Evolutionary conservation across 2,797 vertebrate species (phyloP).

Genomic region (Rhabdophis nuchalis): DNA sequence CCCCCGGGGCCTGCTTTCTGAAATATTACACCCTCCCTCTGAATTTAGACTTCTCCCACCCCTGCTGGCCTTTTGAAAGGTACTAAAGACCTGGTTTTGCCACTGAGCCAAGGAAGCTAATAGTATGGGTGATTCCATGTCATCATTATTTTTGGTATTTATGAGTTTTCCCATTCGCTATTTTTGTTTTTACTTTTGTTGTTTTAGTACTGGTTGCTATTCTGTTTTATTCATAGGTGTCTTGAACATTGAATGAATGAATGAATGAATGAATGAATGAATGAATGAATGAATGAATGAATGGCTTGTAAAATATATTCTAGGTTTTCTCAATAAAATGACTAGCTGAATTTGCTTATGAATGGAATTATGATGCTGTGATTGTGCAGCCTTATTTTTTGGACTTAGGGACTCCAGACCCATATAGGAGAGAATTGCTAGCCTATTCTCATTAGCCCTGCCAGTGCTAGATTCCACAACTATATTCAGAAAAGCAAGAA

Average conservation of each 20-base stretch:
- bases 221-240: not conserved
- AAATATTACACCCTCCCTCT: not conserved
- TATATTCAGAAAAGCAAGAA: not conserved
- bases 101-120: not conserved
- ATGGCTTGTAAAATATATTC: not conserved
- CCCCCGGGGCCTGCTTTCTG: not conserved
- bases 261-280: no score
- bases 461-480: not conserved
- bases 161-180: not conserved
- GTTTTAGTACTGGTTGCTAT: not conserved
- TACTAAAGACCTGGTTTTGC: not conserved
- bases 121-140: not conserved
- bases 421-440: not conserved
- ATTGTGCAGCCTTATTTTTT: not conserved
- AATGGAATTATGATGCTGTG: not conserved
- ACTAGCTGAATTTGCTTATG: not conserved
- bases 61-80: not conserved
- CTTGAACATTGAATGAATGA: not conserved
- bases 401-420: not conserved
- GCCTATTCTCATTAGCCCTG: not conserved
- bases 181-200: not conserved
- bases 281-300: no score
- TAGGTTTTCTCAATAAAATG: not conserved
- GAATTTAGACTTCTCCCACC: not conserved
- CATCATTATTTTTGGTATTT: not conserved